Base-by-base conservation (phyloP, 2,113 vertebrate genomes). In the Pseudorasbora parva region DNA sequence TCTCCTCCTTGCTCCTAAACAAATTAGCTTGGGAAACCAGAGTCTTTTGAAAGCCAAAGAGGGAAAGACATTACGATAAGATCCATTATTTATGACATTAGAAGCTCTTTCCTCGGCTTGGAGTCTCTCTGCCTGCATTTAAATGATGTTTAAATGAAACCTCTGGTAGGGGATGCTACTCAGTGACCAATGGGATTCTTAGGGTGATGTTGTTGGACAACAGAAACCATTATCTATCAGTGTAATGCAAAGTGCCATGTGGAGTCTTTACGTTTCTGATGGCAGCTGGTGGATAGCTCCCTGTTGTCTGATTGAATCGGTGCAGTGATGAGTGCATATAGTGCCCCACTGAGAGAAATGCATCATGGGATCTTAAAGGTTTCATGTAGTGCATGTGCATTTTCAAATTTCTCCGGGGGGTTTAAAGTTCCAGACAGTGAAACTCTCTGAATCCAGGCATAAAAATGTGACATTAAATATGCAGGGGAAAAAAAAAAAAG, bases 81-180 rank as follows among this genome's bases (percentile, higher is more conserved):
- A 62, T 78, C 41, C 78, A 79, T 79, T 79, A 66, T 11, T 79
- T 79, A 66, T 11, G 7, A 21, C 25, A 66, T 79, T 79, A 79
- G 78, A 66, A 64, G 78, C 78, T 64, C 27, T 79, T 79, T 66
- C 27, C 45, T 47, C 8, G 2, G 57, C 57, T 60, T 62, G 15
- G 23, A 79, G 77, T 74, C 72, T 79, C 59, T 79, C 75, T 60
- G 12, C 37, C 56, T 45, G 56, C 37, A 23, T 78, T 78, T 60
- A 60, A 77, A 77, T 23, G 11, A 77, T 78, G 54, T 41, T 78
- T 78, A 78, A 78, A 60, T 78, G 37, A 45, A 45, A 25, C 75
- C 75, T 60, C 75, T 37, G 37, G 56, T 43, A 9, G 41, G 1
- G 59, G 23, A 79, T 47, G 78, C 33, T 79, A 66, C 59, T 79